Evolutionary conservation across 2,888 invertebrate species (phyloP), one percentile per base, ranked within the genome.

Genomic region (Pecten maximus): DNA sequence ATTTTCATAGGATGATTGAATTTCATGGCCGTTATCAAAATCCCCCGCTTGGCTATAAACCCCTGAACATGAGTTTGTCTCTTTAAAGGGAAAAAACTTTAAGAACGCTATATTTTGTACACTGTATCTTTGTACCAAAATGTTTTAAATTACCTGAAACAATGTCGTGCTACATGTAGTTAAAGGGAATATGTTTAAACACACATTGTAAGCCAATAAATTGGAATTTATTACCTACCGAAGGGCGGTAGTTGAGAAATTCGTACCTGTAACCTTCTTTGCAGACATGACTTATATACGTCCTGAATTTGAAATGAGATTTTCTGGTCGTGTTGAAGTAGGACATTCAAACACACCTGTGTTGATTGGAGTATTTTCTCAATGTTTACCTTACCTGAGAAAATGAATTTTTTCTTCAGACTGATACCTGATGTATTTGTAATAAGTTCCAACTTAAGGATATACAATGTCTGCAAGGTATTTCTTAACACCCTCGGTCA

Each of bases 321-420:
- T 44, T 74, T 35, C 74, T 35, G 10, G 74, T 35, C 35, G 74
- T 74, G 74, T 35, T 74, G 74, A 74, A 74, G 74, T 35, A 35
- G n/a, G 60, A 60, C 74, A 16, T 74, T 74, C 35, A 74, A 74
- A 74, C 74, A 28, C 74, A 74, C 74, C 74, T 74, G 74, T 74
- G 35, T 35, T 35, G 74, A 74, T 74, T 28, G 8, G 35, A 23
- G 35, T 74, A 74, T 28, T 35, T 74, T 74, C 74, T 15, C 74
- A 8, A 74, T 74, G 74, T 74, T 74, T 74, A 74, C 74, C 74
- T 74, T 74, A 74, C 74, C 74, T 74, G 74, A 74, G 74, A 74
- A 74, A 74, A 74, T 74, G 74, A 74, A 74, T 74, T 74, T 74
- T 74, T 74, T 15, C 35, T 74, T 35, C 28, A 74, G 74, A 74